Percentiles rank a stretch among this genome's conserved stretches.
phyloP scores from a whole-genome alignment of 2,113 vertebrate genomes.

The Anolis carolinensis region DNA sequence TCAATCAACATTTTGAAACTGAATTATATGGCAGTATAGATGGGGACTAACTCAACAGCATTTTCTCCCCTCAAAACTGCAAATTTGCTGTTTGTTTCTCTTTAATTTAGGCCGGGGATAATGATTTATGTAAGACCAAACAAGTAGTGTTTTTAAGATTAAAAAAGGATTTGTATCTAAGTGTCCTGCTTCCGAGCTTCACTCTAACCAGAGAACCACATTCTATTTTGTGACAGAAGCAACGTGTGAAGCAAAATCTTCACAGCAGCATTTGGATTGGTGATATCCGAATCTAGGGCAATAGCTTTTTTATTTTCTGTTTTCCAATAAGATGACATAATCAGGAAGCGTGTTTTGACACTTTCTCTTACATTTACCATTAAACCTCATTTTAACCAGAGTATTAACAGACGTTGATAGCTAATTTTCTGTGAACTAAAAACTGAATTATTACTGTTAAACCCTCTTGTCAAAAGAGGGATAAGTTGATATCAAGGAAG shows the following conservation, averaged over 20 bases:
- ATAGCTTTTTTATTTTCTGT: background rate
- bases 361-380: background rate
- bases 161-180: background rate
- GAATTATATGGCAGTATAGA: no score
- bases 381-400: background rate
- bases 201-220: background rate
- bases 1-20: no score
- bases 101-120: background rate
- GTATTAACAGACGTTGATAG: background rate
- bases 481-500: background rate
- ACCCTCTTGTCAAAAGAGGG: background rate
- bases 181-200: background rate
- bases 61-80: background rate
- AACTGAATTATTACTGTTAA: background rate
- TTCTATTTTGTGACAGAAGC: background rate
- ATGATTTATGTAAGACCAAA: background rate
- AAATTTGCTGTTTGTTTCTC: background rate
- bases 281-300: background rate
- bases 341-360: background rate
- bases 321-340: background rate
- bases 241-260: background rate
- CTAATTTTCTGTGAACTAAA: background rate
- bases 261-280: background rate
- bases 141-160: background rate
- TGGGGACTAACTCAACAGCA: background rate